Base-by-base conservation (phyloP, 2,888 invertebrate species). In the Muscina levida region DNA sequence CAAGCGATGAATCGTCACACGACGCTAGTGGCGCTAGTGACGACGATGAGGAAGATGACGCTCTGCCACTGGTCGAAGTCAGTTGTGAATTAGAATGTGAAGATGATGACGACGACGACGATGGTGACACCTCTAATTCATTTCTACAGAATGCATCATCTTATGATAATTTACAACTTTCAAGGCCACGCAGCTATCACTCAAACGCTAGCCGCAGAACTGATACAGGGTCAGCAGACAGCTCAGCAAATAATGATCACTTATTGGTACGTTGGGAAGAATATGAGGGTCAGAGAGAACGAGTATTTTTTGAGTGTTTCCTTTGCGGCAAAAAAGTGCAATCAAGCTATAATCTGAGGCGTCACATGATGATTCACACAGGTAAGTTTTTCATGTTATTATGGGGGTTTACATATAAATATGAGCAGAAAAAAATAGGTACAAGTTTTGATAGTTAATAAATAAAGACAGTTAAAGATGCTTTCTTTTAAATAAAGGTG, bases 301-400 rank as follows among this genome's bases (percentile, higher is more conserved):
- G 90, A 2, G 87, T 87, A 24, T 85, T 85, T 39, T 90, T 87
- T 72, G 89, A 89, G 77, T 90, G 90, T 82, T 87, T 87, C 82
- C 85, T 88, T n/a, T 90, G 90, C 67, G 88, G 89, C 31, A 89
- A 89, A 70, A 89, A 87, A 72, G 89, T 90, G 37, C 89, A 89
- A 68, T 89, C 89, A 26, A 90, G 87, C 71, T 90, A 90, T 76
- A 90, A 90, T 83, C 84, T 90, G 46, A 85, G 90, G 2, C 86
- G 90, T 1, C 90, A 90, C 82, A 90, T 90, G 90, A 90, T 90
- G 90, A 90, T 90, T 79, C 90, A 90, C 75, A 90, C 90, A 80
- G 90, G 90, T 90, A 46, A 82, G 83, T 76, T 13, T 17, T 39
- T 44, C 56, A 42, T n/a, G n/a, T n/a, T n/a, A n/a, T n/a, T 39